Evolutionary conservation across 2,888 invertebrate genomes (phyloP), one percentile per base, ranked within the genome.

Genomic region (Dendrolimus pini): DNA sequence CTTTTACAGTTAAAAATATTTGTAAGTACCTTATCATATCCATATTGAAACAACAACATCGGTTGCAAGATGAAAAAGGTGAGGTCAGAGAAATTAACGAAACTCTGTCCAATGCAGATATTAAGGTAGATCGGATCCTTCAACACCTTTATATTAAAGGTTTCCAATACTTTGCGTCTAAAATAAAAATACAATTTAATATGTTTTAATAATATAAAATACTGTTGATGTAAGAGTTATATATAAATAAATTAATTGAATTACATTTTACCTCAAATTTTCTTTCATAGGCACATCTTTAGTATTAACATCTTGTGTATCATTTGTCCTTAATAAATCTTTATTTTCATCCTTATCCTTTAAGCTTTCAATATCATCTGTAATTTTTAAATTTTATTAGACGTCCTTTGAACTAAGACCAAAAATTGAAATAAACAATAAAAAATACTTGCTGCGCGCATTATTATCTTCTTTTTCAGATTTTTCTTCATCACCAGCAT

Each of bases 41-140:
- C 93, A 56, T 87, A 81, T 62, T 92, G 91, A 58, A 89, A 89
- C 67, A 94, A 79, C 60, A 94, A 82, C 82, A 94, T 80, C 6
- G 94, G 94, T 62, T 93, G 86, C 18, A 94, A 76, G n/a, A 93
- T 88, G 58, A 93, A 89, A 63, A 94, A 94, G 8, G 91, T 93
- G 55, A 92, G 81, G 74, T 94, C 94, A 3, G 93, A 92, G 58
- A 92, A 92, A 66, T 92, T 91, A 1, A 92, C 91, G 58, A 94
- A 91, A 65, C 94, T 92, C 64, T 93, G 89, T 9, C 94, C 94
- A 7, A 89, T 56, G 62, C 86, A 88, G 62, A 94, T 92, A 67
- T 93, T 94, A 42, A 93, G 82, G 62, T 88, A 93, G 8, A 87
- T 77, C 1, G 80, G 75, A 70, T 93, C 92, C 62, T 86, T 91